Evolutionary conservation across 2,888 invertebrate genomes (phyloP), one percentile per base, ranked within the genome.

Genomic region (Diarsia rubi): DNA sequence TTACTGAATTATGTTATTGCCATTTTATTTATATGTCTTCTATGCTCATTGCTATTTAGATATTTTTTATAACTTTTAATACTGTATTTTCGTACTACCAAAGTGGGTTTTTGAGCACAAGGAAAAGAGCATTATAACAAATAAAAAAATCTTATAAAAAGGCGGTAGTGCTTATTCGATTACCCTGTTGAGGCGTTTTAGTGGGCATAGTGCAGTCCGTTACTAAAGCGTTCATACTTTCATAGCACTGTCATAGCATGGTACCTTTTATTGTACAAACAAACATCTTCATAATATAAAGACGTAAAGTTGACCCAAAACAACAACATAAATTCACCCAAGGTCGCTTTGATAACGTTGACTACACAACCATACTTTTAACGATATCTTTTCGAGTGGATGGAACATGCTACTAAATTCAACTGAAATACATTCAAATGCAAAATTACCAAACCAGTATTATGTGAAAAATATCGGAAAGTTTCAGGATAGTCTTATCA

Each of bases 271-370:
- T 60, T 60, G 21, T 45, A 59, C 49, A 60, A 75, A 27, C 21
- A 49, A 75, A 27, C 21, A 49, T 42, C n/a, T 67, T 67, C 52
- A 24, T 81, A 67, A 67, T 69, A 79, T 44, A 60, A 54, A 69
- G 27, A 65, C 1, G 52, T 64, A 44, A 60, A 70, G 69, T 68
- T 75, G 74, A 75, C 74, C 75, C 72, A 78, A 78, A 81, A 77
- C 69, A 82, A 75, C 69, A 75, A 64, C 72, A 69, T 60, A 66
- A 78, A 71, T 69, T 66, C 60, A 31, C 24, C 66, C 69, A 82
- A 78, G 78, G 82, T 82, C 57, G 59, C 42, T 57, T 12, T 73
- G 63, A 73, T 71, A 81, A 68, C 60, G 47, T 62, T 75, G 24
- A n/a, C 19, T 59, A 37, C 27, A 52, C 57, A 45, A 24, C 27